A percentile compares a stretch with the other conserved stretches of the same genome.
These are phyloP conservation scores for Zapus hudsonius DNA, from an alignment of 2,113 vertebrate species.

Conservation along the genomic window DNA sequence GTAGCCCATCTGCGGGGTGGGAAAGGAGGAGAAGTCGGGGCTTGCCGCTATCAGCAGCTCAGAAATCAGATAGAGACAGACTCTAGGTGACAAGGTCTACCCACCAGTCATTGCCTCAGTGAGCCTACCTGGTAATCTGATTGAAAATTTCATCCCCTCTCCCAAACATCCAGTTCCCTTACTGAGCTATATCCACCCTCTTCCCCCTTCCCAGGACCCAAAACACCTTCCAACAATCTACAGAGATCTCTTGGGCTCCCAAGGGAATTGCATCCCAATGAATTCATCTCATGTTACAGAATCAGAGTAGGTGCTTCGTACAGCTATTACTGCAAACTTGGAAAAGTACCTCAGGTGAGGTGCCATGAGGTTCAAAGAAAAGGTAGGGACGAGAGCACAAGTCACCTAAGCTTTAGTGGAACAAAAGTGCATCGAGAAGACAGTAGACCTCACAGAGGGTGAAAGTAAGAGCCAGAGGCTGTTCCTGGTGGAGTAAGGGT, in stretches of 20 bases:
- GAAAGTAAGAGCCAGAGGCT: background rate
- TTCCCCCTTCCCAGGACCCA: background rate
- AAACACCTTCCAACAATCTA: background rate
- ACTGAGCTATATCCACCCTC: background rate
- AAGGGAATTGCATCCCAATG: too few relatives aligned
- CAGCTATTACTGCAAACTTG: too few relatives aligned
- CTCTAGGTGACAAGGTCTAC: too few relatives aligned
- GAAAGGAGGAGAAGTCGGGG: background rate
- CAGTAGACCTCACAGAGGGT: background rate
- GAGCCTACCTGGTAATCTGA: background rate
- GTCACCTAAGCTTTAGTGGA: background rate
- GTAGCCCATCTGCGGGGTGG: rapidly evolving
- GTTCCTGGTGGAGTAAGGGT: background rate
- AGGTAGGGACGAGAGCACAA: background rate
- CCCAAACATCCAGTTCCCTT: background rate
- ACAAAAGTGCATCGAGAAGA: background rate
- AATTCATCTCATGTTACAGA: background rate
- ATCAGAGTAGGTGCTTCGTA: background rate
- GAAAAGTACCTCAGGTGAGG: background rate
- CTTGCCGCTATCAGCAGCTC: background rate
- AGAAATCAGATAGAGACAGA: background rate
- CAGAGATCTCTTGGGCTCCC: background rate
- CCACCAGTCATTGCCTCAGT: background rate
- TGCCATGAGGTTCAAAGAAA: background rate
- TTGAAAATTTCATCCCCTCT: background rate